Conservation (phyloP, 1,140 invertebrate genomes). For the Drosophila sulfurigaster region DNA sequence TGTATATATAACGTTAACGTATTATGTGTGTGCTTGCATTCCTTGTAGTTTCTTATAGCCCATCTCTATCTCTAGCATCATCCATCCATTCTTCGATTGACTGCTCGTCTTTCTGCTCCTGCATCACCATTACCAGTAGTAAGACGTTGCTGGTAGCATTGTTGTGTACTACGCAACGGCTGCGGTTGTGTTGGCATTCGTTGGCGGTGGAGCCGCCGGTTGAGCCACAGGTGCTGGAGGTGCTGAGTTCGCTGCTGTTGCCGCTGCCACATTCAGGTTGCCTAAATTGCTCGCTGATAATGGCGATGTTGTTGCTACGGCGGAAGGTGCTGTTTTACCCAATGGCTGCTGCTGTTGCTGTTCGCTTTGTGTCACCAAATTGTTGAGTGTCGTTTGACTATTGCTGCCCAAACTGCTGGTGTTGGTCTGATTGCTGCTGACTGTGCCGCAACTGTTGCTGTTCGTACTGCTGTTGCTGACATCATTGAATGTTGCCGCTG, state of each 20-base stretch:
- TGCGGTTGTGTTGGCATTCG: slow-evolving; percentile 78
- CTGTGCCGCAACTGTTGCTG: slow-evolving; percentile 82
- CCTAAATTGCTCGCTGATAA: slow-evolving; percentile 31
- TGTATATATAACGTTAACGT: not conserved
- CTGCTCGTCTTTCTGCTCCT: slow-evolving; percentile 1
- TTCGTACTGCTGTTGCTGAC: slow-evolving; percentile 84
- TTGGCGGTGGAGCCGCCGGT: slow-evolving; percentile 67
- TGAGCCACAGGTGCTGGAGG: slow-evolving; percentile 48
- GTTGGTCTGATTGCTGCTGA: slow-evolving; percentile 78
- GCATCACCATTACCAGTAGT: slow-evolving; percentile 62
- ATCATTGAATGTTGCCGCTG: slow-evolving; percentile 79
- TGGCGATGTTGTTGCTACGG: slow-evolving; percentile 16
- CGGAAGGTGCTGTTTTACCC: slow-evolving; percentile 48
- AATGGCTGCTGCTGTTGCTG: slow-evolving; percentile 58
- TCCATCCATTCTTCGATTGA: not conserved
- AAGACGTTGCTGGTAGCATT: slow-evolving; percentile 73
- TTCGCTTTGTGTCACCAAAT: slow-evolving; percentile 40
- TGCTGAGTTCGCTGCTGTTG: slow-evolving; percentile 37
- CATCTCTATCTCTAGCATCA: slow-evolving; percentile 6
- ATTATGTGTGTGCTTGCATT: slow-evolving; percentile 16
- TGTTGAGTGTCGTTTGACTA: slow-evolving; percentile 51
- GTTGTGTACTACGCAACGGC: slow-evolving; percentile 84
- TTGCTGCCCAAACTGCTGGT: slow-evolving; percentile 62
- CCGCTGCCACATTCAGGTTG: slow-evolving; percentile 43
- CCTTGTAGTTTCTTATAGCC: slow-evolving; percentile 24